Evolutionary conservation across 2,113 vertebrate species (phyloP).

Genomic region (Dicrurus megarhynchus): DNA sequence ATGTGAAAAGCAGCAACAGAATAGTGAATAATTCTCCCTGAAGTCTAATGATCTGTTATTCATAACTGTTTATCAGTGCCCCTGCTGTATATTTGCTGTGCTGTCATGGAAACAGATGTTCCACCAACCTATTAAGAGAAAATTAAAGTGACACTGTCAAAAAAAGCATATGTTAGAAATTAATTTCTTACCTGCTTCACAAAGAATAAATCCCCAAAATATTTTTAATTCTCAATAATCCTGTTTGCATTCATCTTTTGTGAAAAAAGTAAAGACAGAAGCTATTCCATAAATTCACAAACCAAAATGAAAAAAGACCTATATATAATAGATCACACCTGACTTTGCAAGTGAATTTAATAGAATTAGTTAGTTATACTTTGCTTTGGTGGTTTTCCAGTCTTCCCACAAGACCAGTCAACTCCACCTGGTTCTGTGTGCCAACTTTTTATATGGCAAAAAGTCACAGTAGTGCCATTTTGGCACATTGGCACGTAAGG

Average conservation of each 20-base stretch:
- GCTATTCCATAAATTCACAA: background rate
- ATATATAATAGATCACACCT: background rate
- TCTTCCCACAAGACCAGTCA: background rate
- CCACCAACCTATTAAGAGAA: background rate
- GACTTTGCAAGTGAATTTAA: background rate
- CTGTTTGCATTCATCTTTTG: background rate
- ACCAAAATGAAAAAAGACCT: background rate
- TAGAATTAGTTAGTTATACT: background rate
- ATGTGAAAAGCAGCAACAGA: background rate
- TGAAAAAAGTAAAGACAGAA: background rate
- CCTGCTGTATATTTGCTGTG: background rate
- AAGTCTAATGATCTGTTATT: constrained; percentile 5
- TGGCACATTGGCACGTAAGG: background rate
- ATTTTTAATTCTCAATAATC: background rate
- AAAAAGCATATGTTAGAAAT: background rate
- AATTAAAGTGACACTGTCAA: background rate
- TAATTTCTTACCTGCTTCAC: background rate
- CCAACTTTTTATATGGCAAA: background rate
- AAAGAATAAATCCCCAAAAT: background rate
- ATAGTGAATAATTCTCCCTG: background rate
- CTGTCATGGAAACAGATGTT: constrained; percentile 37
- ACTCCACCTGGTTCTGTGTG: background rate
- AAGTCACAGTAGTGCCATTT: background rate
- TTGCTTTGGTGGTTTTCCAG: background rate
- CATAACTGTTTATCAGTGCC: background rate